phyloP scores from a whole-genome alignment of 2,888 invertebrate species.

The Ecdyonurus torrentis region DNA sequence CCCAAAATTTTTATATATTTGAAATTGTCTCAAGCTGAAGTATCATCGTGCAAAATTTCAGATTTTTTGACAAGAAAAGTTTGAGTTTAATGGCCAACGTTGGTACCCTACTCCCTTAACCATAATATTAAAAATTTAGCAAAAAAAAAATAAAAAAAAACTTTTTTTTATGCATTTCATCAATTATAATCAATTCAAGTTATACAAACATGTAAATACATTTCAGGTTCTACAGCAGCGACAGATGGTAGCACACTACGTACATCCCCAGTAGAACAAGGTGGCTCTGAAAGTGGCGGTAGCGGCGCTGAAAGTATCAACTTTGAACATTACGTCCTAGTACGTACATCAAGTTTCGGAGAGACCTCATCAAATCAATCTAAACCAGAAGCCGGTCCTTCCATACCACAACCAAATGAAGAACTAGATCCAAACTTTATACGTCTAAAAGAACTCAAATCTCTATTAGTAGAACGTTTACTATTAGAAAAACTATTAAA shows the following conservation, averaged over 20 bases:
- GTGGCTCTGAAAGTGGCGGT: slow-evolving; percentile 78
- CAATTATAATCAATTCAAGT: too few relatives aligned
- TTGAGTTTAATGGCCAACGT: too few relatives aligned
- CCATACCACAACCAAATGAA: background rate
- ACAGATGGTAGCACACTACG: slow-evolving; percentile 86
- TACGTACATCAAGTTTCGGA: slow-evolving; percentile 82
- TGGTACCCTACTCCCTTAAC: slow-evolving; percentile 5
- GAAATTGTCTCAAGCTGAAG: too few relatives aligned
- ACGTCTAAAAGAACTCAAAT: background rate
- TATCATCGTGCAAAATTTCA: too few relatives aligned
- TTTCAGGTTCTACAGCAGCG: slow-evolving; percentile 88
- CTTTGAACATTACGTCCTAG: slow-evolving; percentile 72
- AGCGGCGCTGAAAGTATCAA: slow-evolving; percentile 85
- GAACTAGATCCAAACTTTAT: background rate
- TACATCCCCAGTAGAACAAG: slow-evolving; percentile 65
- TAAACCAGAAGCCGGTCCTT: background rate
- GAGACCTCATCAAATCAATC: slow-evolving; percentile 31
- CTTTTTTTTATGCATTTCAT: too few relatives aligned
- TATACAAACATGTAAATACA: too few relatives aligned
- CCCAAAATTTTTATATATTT: too few relatives aligned
- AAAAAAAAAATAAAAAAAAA: too few relatives aligned
- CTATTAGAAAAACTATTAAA: slow-evolving; percentile 60
- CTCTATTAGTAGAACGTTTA: slow-evolving; percentile 21
- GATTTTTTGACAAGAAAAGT: too few relatives aligned
- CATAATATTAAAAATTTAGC: too few relatives aligned